Evolutionary conservation across 2,888 invertebrate species (phyloP).

Genomic region (Tricholauxania praeusta): DNA sequence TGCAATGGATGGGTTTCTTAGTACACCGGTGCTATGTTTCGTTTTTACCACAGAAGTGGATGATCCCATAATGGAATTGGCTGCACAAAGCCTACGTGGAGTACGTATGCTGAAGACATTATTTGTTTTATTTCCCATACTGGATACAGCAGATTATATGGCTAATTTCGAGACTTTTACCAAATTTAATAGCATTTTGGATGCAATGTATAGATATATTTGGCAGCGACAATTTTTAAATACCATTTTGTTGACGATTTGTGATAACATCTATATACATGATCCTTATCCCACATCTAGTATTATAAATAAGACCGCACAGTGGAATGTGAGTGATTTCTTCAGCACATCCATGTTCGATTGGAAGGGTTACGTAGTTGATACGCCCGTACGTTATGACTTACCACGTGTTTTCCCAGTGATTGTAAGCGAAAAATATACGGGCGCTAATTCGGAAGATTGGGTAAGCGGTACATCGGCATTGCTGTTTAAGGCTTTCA

Average conservation of each 20-base stretch:
- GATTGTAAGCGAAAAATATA: neutral
- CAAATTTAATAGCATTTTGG: constrained; percentile 40
- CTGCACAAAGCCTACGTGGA: constrained; percentile 49
- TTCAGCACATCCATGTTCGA: constrained; percentile 44
- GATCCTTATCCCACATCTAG: constrained; percentile 53
- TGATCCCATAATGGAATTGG: constrained; percentile 58
- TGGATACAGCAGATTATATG: constrained; percentile 37
- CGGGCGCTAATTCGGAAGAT: neutral
- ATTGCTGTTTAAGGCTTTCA: constrained; percentile 52
- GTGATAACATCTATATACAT: constrained; percentile 50
- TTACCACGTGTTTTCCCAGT: constrained; percentile 56
- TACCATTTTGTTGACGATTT: constrained; percentile 52
- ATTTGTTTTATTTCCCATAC: constrained; percentile 53
- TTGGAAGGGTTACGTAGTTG: constrained; percentile 54
- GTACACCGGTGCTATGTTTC: constrained; percentile 54
- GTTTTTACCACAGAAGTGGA: constrained; percentile 52
- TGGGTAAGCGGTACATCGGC: constrained; percentile 54
- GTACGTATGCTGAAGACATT: constrained; percentile 56
- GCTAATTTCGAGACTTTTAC: constrained; percentile 36
- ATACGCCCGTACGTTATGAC: constrained; percentile 53
- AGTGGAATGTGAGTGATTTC: constrained; percentile 51
- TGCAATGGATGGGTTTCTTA: constrained; percentile 50
- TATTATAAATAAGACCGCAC: constrained; percentile 51
- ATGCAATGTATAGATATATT: constrained; percentile 49
- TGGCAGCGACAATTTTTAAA: constrained; percentile 57